Evolutionary conservation across 2,113 vertebrate genomes (phyloP).

Genomic region (Acinonyx jubatus): DNA sequence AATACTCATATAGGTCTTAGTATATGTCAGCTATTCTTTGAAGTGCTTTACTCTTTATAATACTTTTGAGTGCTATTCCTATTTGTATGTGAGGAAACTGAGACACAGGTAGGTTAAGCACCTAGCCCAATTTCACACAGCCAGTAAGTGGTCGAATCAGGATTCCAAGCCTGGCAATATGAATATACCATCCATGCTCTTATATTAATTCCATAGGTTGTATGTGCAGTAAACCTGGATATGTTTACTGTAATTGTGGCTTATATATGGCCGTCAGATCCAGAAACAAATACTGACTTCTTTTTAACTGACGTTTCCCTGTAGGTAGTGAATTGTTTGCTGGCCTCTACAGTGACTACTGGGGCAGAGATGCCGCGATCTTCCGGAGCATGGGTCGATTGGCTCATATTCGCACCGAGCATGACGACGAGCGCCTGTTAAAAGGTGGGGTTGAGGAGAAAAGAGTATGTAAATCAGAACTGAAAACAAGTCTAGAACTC

Average conservation of each 20-base stretch:
- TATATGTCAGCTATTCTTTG: background rate
- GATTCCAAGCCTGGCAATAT: background rate
- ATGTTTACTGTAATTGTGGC: background rate
- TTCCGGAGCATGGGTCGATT: constrained; percentile 89
- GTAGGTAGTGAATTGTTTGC: constrained; percentile 92
- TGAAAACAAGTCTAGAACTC: background rate
- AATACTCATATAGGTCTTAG: background rate
- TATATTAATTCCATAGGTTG: too few species aligned
- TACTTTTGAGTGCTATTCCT: background rate
- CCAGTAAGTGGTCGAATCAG: background rate
- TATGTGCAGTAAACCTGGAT: background rate
- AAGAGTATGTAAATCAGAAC: rapidly evolving
- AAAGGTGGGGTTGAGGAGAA: constrained; percentile 84
- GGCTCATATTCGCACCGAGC: constrained; percentile 92
- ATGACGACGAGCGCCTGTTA: constrained; percentile 91
- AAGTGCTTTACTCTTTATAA: background rate
- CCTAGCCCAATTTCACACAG: background rate
- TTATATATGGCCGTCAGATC: rapidly evolving
- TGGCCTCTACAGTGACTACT: constrained; percentile 96
- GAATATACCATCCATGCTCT: background rate
- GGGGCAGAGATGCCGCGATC: constrained; percentile 94
- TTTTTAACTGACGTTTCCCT: background rate
- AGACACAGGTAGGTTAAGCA: background rate
- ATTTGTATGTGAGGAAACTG: background rate
- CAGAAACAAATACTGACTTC: background rate